Percentiles rank a stretch among this genome's conserved stretches.
phyloP scores from a whole-genome alignment of 2,888 invertebrate species.

The Leucozona laternaria region DNA sequence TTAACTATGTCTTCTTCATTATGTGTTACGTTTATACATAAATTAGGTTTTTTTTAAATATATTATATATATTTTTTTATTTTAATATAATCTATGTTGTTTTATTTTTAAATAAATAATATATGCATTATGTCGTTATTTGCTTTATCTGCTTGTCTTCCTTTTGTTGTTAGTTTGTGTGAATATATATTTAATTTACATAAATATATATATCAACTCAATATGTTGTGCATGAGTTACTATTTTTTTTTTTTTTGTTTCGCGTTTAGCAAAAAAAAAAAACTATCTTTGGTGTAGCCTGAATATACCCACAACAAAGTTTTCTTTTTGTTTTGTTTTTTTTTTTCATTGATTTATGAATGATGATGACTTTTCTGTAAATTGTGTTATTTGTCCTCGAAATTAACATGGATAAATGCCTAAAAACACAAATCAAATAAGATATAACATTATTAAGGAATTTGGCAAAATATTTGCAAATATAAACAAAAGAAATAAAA shows the following conservation, averaged over 20 bases:
- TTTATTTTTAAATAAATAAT: conserved; percentile 78
- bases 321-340: conserved; percentile 46
- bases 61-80: conserved; percentile 65
- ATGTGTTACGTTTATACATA: conserved; percentile 67
- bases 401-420: conserved; percentile 84
- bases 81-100: conserved; percentile 74
- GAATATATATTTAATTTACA: conserved; percentile 67
- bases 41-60: conserved; percentile 63
- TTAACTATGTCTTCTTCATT: conserved; percentile 61
- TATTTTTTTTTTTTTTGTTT: conserved; percentile 50
- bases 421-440: conserved; percentile 80
- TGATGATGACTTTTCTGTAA: conserved; percentile 76
- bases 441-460: conserved; percentile 63
- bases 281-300: conserved; percentile 79
- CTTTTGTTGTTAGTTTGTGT: conserved; percentile 50
- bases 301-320: conserved; percentile 74
- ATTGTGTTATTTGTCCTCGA: conserved; percentile 81
- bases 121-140: conserved; percentile 76
- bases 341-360: conserved; percentile 72
- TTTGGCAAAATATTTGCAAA: conserved; percentile 64
- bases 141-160: conserved; percentile 73
- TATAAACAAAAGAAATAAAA: conserved; percentile 71
- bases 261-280: conserved; percentile 59
- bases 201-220: conserved; percentile 60
- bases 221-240: conserved; percentile 62